Conservation (phyloP, 2,888 invertebrate genomes). For the Nephrotoma guestfalica region DNA sequence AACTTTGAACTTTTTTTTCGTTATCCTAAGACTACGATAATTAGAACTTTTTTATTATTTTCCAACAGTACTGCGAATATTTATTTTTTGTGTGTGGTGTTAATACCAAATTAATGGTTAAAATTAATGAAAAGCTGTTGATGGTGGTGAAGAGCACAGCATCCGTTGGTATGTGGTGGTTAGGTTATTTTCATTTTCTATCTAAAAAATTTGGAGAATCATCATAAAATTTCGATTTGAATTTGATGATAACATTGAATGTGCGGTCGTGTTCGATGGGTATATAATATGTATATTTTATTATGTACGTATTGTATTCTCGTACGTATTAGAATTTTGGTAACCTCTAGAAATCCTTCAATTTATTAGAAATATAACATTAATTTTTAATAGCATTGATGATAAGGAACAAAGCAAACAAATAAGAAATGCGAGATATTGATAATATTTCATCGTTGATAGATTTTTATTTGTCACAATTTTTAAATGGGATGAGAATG, state of each 20-base stretch:
- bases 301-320: neutral
- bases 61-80: too few relatives aligned
- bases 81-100: neutral
- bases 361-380: neutral
- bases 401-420: neutral
- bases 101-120: neutral
- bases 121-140: neutral
- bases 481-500: neutral
- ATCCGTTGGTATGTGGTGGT: neutral
- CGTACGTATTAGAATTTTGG: neutral
- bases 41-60: neutral
- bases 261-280: neutral
- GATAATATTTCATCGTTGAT: neutral
- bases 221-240: neutral
- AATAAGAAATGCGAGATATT: neutral
- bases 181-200: neutral
- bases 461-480: neutral
- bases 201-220: neutral
- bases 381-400: neutral
- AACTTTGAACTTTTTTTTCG: too few relatives aligned
- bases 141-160: neutral
- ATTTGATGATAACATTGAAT: neutral
- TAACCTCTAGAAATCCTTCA: neutral
- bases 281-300: neutral
- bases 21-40: neutral